Evolutionary conservation across 2,113 vertebrate genomes (phyloP).

Genomic region (Ammospiza caudacuta): DNA sequence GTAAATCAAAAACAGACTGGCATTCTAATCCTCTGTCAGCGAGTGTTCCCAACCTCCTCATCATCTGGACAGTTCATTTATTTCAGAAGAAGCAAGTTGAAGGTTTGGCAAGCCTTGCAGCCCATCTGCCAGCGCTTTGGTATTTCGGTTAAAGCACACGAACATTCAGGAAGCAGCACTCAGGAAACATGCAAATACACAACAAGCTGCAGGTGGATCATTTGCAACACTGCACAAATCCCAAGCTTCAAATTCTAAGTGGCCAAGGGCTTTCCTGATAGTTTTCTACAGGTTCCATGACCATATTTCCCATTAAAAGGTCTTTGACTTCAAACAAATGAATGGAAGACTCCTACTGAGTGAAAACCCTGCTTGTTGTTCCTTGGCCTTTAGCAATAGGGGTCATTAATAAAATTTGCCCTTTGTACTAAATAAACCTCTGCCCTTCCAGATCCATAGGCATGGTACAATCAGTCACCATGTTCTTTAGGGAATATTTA

Average conservation of each 20-base stretch:
- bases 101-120: neutral
- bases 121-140: neutral
- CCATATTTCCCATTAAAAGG: neutral
- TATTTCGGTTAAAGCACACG: neutral
- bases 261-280: neutral
- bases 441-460: neutral
- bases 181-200: neutral
- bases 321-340: neutral
- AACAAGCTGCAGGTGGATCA: neutral
- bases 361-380: neutral
- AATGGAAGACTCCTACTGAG: neutral
- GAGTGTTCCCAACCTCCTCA: neutral
- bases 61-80: neutral
- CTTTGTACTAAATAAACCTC: neutral
- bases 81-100: neutral
- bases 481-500: neutral
- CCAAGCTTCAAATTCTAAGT: neutral
- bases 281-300: neutral
- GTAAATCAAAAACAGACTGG: neutral
- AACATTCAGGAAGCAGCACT: neutral
- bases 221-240: neutral
- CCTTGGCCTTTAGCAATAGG: neutral
- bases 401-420: neutral
- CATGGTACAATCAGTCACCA: accelerated
- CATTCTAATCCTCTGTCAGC: neutral